Percentiles rank a stretch among this genome's conserved stretches.
Evolutionary conservation across 2,797 vertebrate species (phyloP).

Genomic region (Balearica regulorum): DNA sequence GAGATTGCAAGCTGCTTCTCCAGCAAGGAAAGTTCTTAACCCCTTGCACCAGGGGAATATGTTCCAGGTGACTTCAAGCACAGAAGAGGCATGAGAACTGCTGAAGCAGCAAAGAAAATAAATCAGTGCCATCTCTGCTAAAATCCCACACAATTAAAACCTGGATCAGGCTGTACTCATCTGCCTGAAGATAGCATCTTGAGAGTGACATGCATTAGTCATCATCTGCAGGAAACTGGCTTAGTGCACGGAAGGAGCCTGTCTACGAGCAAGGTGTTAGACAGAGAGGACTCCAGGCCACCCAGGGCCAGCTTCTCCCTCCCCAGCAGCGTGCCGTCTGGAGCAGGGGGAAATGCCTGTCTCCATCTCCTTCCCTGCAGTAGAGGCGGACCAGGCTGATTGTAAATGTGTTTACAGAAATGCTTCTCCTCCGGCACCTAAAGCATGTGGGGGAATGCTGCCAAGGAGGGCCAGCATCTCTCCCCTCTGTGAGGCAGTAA

Average conservation of each 20-base stretch:
- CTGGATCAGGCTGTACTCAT: conserved; percentile 67
- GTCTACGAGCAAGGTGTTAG: not conserved
- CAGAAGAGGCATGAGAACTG: conserved; percentile 51
- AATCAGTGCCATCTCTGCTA: conserved; percentile 70
- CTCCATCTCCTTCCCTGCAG: not conserved
- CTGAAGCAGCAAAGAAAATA: conserved; percentile 72
- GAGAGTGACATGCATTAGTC: conserved; percentile 63
- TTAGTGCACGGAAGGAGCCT: not conserved
- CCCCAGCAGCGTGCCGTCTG: not conserved
- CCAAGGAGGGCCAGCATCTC: not conserved
- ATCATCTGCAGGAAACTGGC: conserved; percentile 24
- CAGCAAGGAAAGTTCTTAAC: conserved; percentile 58
- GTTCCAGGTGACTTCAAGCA: conserved; percentile 65
- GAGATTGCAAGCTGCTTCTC: not conserved
- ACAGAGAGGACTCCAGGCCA: not conserved
- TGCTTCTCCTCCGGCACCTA: not conserved
- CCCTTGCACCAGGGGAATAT: conserved; percentile 53
- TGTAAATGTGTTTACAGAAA: not conserved
- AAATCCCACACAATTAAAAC: conserved; percentile 78
- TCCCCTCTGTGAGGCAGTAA: fast-evolving
- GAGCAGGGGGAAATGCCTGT: not conserved
- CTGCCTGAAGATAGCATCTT: conserved; percentile 54
- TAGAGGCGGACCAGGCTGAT: not conserved
- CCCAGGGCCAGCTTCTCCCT: not conserved
- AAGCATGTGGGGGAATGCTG: fast-evolving